Conservation (phyloP, 2,797 vertebrate species). For the Hypotaenidia okinawae region DNA sequence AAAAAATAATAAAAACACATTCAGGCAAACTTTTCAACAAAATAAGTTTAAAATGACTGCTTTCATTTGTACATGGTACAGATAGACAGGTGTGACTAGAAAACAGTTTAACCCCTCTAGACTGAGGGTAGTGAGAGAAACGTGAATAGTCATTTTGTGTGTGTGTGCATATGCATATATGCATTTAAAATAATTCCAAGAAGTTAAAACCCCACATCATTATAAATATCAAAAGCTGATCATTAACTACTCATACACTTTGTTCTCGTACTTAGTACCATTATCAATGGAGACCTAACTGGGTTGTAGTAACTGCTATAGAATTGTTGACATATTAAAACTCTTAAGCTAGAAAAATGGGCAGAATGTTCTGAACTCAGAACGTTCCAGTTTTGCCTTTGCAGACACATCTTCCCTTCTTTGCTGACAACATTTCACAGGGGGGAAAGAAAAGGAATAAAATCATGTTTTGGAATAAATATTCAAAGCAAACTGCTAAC, state of each 20-base stretch:
- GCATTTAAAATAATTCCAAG: not conserved
- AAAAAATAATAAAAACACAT: not conserved
- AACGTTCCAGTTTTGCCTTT: not conserved
- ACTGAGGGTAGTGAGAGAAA: conserved; percentile 8
- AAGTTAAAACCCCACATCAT: not conserved
- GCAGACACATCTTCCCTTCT: not conserved
- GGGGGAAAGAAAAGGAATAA: not conserved
- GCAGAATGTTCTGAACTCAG: not conserved
- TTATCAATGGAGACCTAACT: not conserved
- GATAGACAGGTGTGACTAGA: conserved; percentile 29
- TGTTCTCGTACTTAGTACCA: conserved; percentile 53
- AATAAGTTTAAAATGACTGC: conserved; percentile 25
- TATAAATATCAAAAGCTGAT: conserved; percentile 54
- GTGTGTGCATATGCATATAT: not conserved
- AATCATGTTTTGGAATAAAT: conserved; percentile 31
- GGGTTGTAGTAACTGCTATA: not conserved
- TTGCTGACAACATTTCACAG: not conserved
- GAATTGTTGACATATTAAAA: not conserved
- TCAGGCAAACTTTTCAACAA: conserved; percentile 24
- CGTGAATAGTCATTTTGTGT: not conserved
- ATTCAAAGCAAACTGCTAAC: not conserved
- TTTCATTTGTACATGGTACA: conserved; percentile 60
- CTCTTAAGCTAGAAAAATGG: not conserved
- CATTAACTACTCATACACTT: conserved; percentile 7
- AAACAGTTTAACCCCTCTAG: conserved; percentile 27